These are phyloP conservation scores for Seira musarum DNA, from an alignment of 2,888 invertebrate species.

Conservation along the genomic window DNA sequence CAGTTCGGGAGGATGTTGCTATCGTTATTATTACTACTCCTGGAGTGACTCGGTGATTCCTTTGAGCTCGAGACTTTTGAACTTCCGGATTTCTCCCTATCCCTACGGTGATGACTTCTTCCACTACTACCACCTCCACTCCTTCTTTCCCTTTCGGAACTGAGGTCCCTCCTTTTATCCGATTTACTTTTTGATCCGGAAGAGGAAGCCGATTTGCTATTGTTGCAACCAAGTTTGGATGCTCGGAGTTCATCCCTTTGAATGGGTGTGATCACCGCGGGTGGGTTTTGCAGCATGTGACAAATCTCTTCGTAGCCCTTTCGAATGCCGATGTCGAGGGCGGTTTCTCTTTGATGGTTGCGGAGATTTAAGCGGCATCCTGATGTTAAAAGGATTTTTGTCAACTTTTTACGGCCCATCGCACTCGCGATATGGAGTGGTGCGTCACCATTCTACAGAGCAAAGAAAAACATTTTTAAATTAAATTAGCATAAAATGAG, in stretches of 20 bases:
- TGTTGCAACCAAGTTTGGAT: conserved; percentile 59
- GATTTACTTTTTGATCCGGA: conserved; percentile 51
- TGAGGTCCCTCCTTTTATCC: conserved; percentile 34
- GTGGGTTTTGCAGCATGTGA: conserved; percentile 62
- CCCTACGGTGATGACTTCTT: conserved; percentile 35
- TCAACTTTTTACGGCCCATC: conserved; percentile 92
- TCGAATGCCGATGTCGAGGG: conserved; percentile 89
- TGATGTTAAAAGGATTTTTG: conserved; percentile 90
- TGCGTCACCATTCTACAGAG: conserved; percentile 94
- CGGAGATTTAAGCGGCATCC: conserved; percentile 81
- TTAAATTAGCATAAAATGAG: too few relatives aligned
- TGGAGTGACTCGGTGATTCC: conserved; percentile 59
- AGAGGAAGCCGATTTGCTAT: conserved; percentile 33
- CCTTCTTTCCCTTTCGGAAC: conserved; percentile 32
- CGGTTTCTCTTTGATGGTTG: conserved; percentile 92
- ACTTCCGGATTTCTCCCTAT: conserved; percentile 36
- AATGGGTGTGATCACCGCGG: conserved; percentile 63
- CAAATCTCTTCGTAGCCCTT: conserved; percentile 84
- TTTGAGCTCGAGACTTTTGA: conserved; percentile 32
- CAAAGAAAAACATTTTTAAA: conserved; percentile 14
- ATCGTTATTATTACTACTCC: conserved; percentile 41
- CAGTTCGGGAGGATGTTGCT: conserved; percentile 74
- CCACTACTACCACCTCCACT: conserved; percentile 59
- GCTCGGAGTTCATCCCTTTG: conserved; percentile 67
- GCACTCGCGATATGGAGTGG: conserved; percentile 95